Evolutionary conservation across 2,888 invertebrate species (phyloP).

Genomic region (Cantharis rufa): DNA sequence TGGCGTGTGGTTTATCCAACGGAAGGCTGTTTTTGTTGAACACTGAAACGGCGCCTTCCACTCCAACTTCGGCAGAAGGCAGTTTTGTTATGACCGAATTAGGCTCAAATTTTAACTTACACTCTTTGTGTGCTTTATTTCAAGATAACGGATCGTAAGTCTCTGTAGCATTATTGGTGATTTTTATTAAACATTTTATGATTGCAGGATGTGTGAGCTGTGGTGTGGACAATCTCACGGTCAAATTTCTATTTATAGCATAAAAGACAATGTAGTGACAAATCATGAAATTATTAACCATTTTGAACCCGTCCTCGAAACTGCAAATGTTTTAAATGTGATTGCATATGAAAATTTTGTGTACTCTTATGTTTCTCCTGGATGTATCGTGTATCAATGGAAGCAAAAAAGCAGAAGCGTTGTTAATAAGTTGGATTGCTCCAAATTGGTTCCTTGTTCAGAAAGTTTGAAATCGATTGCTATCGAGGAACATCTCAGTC

Average conservation of each 20-base stretch:
- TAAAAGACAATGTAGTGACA: slow-evolving; percentile 72
- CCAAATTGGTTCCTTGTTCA: slow-evolving; percentile 88
- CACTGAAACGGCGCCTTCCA: slow-evolving; percentile 62
- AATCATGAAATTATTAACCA: slow-evolving; percentile 73
- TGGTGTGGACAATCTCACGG: slow-evolving; percentile 90
- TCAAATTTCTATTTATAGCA: slow-evolving; percentile 75
- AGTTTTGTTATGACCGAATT: slow-evolving; percentile 79
- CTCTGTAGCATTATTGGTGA: background rate
- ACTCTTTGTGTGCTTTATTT: slow-evolving; percentile 68
- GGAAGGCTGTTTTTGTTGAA: slow-evolving; percentile 78
- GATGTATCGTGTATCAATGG: slow-evolving; percentile 90
- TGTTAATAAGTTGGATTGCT: slow-evolving; percentile 83
- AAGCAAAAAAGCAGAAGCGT: slow-evolving; percentile 69
- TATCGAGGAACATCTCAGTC: slow-evolving; percentile 82
- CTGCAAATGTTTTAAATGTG: slow-evolving; percentile 72
- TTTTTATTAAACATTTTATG: background rate
- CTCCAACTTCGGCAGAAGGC: slow-evolving; percentile 70
- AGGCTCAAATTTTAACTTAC: slow-evolving; percentile 69
- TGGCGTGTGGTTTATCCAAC: slow-evolving; percentile 81
- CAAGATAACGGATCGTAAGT: slow-evolving; percentile 51
- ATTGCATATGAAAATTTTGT: slow-evolving; percentile 67
- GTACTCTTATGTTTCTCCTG: slow-evolving; percentile 84
- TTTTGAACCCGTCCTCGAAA: slow-evolving; percentile 62
- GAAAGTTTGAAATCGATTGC: slow-evolving; percentile 90
- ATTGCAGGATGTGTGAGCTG: slow-evolving; percentile 66